These are phyloP conservation scores for Blastobasis lacticolella DNA, from an alignment of 2,888 invertebrate species.

Conservation along the genomic window DNA sequence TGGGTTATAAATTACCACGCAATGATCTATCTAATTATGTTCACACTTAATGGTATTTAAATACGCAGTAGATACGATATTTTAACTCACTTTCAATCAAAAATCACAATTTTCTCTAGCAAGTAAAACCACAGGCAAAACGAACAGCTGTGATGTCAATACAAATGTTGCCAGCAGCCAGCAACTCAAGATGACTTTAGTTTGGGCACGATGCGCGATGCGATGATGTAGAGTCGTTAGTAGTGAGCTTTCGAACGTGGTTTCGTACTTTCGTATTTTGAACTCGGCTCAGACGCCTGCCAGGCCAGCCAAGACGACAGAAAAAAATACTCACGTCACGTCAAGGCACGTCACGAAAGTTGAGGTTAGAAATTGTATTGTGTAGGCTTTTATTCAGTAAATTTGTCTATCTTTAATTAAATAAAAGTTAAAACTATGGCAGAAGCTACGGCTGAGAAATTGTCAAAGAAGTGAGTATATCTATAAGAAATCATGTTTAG, in stretches of 20 bases:
- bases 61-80: constrained; percentile 34
- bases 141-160: constrained; percentile 73
- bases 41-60: constrained; percentile 9
- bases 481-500: constrained; percentile 11
- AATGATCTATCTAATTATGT: too few relatives aligned
- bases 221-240: too few relatives aligned
- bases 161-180: constrained; percentile 39
- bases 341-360: neutral
- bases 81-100: constrained; percentile 60
- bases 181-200: too few relatives aligned
- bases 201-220: too few relatives aligned
- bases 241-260: too few relatives aligned
- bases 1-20: too few relatives aligned
- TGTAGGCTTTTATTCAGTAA: too few relatives aligned
- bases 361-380: too few relatives aligned
- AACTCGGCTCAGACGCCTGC: neutral
- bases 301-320: constrained; percentile 1
- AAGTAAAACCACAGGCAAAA: constrained; percentile 54
- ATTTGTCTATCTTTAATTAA: too few relatives aligned
- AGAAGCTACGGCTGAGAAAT: constrained; percentile 71
- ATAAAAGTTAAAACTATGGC: constrained; percentile 53
- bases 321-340: neutral
- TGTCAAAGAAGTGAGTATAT: constrained; percentile 81
- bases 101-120: constrained; percentile 58
- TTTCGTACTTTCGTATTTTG: neutral